phyloP scores from a whole-genome alignment of 2,113 vertebrate genomes.

The Diadophis punctatus region DNA sequence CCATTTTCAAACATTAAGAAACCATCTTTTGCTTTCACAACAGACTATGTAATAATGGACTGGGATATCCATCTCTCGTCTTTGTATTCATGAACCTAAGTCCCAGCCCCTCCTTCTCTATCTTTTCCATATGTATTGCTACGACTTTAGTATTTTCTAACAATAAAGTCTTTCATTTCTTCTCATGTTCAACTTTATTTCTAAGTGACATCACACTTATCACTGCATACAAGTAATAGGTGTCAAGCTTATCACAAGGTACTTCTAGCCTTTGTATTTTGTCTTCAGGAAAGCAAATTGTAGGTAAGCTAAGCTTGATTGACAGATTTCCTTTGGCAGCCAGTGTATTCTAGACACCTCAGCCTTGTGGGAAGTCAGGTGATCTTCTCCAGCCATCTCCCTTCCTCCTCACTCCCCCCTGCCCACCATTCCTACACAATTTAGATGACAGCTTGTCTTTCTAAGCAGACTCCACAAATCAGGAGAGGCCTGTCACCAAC shows the following conservation, averaged over 20 bases:
- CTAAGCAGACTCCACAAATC: neutral
- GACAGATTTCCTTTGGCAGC: slow-evolving; percentile 6
- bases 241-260: neutral
- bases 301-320: slow-evolving; percentile 30
- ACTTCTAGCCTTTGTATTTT: neutral
- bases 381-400: slow-evolving; percentile 16
- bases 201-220: neutral
- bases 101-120: neutral
- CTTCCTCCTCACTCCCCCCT: neutral
- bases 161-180: neutral
- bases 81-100: neutral
- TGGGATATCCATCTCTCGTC: neutral
- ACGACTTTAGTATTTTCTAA: neutral
- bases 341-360: neutral
- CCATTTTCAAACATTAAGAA: neutral
- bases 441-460: slow-evolving; percentile 47
- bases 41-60: neutral
- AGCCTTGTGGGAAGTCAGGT: slow-evolving; percentile 28
- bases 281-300: slow-evolving; percentile 15
- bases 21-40: neutral
- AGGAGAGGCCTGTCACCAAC: slow-evolving; percentile 34
- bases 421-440: neutral
- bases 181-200: neutral
- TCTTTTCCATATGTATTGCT: neutral
- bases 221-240: neutral